Conservation (phyloP, 2,797 vertebrate genomes). For the Hippopotamyrus pictus region DNA sequence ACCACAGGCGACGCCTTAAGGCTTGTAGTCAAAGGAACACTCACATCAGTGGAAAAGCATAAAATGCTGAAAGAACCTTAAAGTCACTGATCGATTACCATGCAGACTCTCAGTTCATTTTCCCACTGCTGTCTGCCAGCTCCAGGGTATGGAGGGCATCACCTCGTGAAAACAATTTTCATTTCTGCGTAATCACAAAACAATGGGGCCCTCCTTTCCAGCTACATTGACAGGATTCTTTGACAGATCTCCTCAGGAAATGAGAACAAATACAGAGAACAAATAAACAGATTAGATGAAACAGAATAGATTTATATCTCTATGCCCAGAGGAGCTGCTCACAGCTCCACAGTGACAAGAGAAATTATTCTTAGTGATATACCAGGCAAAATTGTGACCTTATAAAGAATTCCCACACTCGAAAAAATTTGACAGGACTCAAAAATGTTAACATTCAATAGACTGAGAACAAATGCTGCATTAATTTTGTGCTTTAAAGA, state of each 20-base stretch:
- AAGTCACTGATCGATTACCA: slow-evolving; percentile 51
- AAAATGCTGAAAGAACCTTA: slow-evolving; percentile 42
- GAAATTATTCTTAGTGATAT: neutral
- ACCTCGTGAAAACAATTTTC: neutral
- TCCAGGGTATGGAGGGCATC: slow-evolving; percentile 28
- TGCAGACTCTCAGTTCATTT: slow-evolving; percentile 39
- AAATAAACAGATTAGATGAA: slow-evolving; percentile 19
- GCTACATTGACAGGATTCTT: slow-evolving; percentile 32
- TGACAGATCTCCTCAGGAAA: slow-evolving; percentile 29
- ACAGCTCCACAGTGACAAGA: neutral
- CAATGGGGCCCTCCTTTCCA: slow-evolving; percentile 13
- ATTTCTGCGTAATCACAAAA: neutral
- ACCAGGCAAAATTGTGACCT: neutral
- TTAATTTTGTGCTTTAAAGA: neutral
- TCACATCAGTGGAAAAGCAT: neutral
- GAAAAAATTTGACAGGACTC: neutral
- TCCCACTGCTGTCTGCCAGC: slow-evolving; percentile 38
- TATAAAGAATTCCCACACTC: neutral
- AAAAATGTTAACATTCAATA: neutral
- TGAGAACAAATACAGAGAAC: neutral
- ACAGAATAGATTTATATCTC: slow-evolving; percentile 13
- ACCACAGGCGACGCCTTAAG: neutral
- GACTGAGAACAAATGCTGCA: neutral
- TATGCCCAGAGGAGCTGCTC: neutral
- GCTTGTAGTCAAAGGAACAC: neutral